Evolutionary conservation across 2,113 vertebrate species (phyloP).

Genomic region (Chaetops frenatus): DNA sequence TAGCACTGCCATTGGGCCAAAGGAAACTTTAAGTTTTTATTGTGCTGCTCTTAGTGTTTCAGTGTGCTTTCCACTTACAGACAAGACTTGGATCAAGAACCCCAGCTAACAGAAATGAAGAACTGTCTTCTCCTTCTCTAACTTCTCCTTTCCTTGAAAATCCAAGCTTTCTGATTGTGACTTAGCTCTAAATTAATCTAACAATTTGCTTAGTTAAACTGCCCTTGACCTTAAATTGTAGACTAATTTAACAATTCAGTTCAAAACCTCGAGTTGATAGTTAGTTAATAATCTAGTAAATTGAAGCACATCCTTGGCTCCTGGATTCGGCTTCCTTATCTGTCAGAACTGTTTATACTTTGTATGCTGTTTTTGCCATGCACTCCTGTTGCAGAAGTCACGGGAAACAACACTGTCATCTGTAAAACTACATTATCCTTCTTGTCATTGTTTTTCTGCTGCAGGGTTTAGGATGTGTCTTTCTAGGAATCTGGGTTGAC

Average conservation of each 20-base stretch:
- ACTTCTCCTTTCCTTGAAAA: background rate
- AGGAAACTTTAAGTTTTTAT: background rate
- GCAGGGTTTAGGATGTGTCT: background rate
- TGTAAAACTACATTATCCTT: background rate
- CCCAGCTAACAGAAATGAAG: background rate
- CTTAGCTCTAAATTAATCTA: background rate
- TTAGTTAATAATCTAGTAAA: background rate
- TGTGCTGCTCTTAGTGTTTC: background rate
- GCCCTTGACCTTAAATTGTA: background rate
- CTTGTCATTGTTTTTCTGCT: background rate
- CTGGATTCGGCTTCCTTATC: background rate
- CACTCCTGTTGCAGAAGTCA: background rate
- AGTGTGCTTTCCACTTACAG: background rate
- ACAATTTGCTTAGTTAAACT: background rate
- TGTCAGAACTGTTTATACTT: background rate
- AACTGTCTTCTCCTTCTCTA: background rate
- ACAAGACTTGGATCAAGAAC: background rate
- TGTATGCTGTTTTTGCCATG: background rate
- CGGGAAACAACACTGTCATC: background rate
- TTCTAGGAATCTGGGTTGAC: background rate
- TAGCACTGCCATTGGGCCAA: background rate
- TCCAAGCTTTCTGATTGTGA: background rate
- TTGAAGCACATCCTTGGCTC: background rate
- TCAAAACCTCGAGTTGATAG: background rate
- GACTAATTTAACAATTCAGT: background rate